Evolutionary conservation across 2,888 invertebrate species (phyloP).

Genomic region (Neuroscelio doddi): DNA sequence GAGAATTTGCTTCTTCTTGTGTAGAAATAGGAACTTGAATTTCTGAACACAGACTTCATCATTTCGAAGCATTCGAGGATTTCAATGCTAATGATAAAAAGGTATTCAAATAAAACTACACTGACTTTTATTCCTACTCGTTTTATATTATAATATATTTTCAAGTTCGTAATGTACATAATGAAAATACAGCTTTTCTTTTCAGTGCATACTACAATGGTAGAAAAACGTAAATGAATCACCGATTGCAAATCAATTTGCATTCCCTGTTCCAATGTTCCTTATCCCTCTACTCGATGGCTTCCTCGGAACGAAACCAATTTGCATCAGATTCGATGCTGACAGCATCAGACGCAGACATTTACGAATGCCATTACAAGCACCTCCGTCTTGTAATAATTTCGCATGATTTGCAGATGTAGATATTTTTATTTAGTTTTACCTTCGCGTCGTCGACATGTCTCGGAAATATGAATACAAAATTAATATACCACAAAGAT

Average conservation of each 20-base stretch:
- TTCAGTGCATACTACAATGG: conserved; percentile 9
- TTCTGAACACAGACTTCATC: too few species aligned
- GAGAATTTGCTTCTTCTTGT: background rate
- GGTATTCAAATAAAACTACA: too few species aligned
- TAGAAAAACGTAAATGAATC: conserved; percentile 42
- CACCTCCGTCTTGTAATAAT: conserved; percentile 32
- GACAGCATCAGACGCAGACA: too few species aligned
- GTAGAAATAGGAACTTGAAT: too few species aligned
- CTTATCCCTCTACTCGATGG: too few species aligned
- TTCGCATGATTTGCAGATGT: conserved; percentile 23
- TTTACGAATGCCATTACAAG: conserved; percentile 23
- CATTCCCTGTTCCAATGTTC: conserved; percentile 23
- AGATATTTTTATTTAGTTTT: background rate
- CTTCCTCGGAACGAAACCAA: conserved; percentile 42
- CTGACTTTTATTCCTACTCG: too few species aligned
- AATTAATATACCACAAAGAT: conserved; percentile 4
- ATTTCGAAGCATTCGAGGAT: too few species aligned
- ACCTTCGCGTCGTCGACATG: too few species aligned
- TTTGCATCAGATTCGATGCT: conserved; percentile 35
- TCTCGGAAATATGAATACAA: conserved; percentile 5
- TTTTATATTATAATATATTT: too few species aligned
- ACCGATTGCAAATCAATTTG: conserved; percentile 35
- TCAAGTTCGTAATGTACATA: too few species aligned
- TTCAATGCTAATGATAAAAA: too few species aligned
- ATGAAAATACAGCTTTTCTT: too few species aligned